These are phyloP conservation scores for Semotilus atromaculatus DNA, from an alignment of 2,797 vertebrate species.

Conservation along the genomic window DNA sequence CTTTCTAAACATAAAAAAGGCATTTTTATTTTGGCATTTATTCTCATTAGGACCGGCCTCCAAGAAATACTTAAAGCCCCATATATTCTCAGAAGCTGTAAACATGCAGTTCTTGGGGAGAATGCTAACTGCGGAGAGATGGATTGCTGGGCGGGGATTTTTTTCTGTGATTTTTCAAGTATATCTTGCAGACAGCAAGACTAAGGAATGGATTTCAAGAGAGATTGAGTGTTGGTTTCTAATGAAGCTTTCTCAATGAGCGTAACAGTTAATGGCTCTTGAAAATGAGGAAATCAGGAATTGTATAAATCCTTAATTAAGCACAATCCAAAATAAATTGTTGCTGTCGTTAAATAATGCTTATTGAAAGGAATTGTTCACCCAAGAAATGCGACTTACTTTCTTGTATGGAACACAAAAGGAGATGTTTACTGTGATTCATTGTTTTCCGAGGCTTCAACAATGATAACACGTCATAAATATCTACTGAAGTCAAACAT, in stretches of 20 bases:
- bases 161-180: conserved; percentile 1
- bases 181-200: neutral
- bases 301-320: conserved; percentile 14
- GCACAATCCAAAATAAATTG: neutral
- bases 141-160: neutral
- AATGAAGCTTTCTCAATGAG: conserved; percentile 20
- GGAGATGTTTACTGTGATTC: neutral
- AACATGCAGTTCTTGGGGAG: neutral
- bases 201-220: neutral
- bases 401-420: neutral
- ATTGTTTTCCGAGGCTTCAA: neutral
- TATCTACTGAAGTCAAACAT: neutral
- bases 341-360: neutral
- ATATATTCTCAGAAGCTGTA: conserved; percentile 5
- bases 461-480: neutral
- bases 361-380: neutral
- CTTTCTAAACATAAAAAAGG: neutral
- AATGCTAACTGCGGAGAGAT: conserved; percentile 6
- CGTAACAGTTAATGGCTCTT: conserved; percentile 23
- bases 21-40: neutral
- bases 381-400: neutral
- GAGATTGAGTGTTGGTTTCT: neutral
- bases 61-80: neutral
- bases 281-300: conserved; percentile 11
- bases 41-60: conserved; percentile 1